Conservation (phyloP, 2,797 vertebrate species). For the Lagorchestes hirsutus region DNA sequence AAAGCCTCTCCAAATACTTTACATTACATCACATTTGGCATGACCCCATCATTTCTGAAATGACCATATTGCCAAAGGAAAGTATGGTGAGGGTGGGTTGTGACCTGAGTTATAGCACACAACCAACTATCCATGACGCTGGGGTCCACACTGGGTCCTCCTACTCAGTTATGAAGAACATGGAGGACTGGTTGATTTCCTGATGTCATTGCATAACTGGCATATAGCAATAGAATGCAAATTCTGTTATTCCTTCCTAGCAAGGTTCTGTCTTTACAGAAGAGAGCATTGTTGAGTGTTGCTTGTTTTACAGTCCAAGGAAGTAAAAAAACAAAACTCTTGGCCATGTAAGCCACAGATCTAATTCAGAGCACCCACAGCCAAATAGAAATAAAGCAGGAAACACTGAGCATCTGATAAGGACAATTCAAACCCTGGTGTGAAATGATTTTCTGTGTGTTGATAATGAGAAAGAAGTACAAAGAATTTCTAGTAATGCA, state of each 20-base stretch:
- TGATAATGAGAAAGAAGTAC: conserved; percentile 4
- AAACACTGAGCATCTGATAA: conserved; percentile 24
- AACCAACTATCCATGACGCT: no score
- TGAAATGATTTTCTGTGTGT: conserved; percentile 25
- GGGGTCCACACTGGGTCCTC: no score
- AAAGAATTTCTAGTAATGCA: not conserved
- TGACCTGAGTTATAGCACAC: not conserved
- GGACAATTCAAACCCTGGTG: not conserved
- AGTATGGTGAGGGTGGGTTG: not conserved
- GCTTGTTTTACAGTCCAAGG: conserved; percentile 36
- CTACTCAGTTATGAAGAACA: no score
- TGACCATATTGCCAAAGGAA: not conserved
- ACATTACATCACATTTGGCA: not conserved
- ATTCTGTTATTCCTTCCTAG: not conserved
- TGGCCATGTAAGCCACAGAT: conserved; percentile 39
- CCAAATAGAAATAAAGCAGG: not conserved
- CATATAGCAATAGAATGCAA: not conserved
- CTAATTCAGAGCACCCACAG: conserved; percentile 16
- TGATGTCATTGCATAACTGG: not conserved
- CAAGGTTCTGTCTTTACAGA: not conserved
- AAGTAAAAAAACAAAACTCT: not conserved
- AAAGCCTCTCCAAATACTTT: not conserved
- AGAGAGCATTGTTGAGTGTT: not conserved
- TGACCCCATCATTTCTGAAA: not conserved
- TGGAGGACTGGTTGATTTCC: not conserved